Evolutionary conservation across 2,888 invertebrate genomes (phyloP), one percentile per base, ranked within the genome.

Genomic region (Ennomos erosarius): DNA sequence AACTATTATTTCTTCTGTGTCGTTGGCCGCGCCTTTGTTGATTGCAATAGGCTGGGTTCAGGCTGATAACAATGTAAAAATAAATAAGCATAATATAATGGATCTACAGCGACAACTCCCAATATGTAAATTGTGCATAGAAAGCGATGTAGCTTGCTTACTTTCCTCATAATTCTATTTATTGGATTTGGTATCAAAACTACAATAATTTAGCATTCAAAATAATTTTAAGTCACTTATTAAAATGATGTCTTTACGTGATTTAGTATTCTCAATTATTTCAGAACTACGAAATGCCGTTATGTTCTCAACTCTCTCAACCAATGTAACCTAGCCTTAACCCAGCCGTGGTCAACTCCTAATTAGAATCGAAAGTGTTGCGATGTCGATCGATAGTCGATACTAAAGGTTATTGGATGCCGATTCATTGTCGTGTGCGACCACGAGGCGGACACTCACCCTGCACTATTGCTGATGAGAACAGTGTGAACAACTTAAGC

Each of bases 321-420:
- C 45, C 37, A 58, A 40, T 59, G 59, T 60, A 50, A 10, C 11
- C 52, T 16, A 37, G 47, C 46, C 59, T 39, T 49, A 50, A 48
- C 40, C 13, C 43, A 16, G 35, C 56, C 54, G 62, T 53, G 47
- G 60, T 58, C 64, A 64, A 65, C 58, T 64, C 63, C 58, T 64
- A 66, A 68, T 63, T 61, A 62, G 64, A 70, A 71, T 68, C 65
- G 74, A 74, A 74, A 72, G 76, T 71, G 67, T 68, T 70, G 65
- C 65, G 66, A 67, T 72, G 63, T 67, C 68, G 67, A 72, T 65
- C 65, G 71, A 71, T 72, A 67, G 71, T 65, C 65, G 71, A 71
- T 72, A 67, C 62, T 64, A 72, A 69, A 72, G 70, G 70, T 76
- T 67, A 69, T 59, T 62, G 47, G 59, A 67, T 62, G 66, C 68